These are phyloP conservation scores for Sinelater perroti DNA, from an alignment of 2,888 invertebrate genomes.

Conservation along the genomic window DNA sequence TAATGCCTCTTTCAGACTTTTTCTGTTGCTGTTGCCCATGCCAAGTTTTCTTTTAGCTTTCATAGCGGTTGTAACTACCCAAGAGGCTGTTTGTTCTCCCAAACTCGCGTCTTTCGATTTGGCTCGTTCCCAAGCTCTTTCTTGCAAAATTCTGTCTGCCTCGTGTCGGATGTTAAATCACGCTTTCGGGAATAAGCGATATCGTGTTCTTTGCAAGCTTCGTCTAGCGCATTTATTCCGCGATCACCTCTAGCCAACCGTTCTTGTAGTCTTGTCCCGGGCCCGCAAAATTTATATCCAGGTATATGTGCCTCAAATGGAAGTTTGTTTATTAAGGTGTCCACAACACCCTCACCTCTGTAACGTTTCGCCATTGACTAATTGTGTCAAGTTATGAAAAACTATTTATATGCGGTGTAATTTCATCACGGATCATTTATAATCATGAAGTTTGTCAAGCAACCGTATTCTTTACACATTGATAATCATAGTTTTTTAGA, in stretches of 20 bases:
- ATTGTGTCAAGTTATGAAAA: no score
- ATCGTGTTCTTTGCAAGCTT: conserved; percentile 52
- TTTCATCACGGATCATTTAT: no score
- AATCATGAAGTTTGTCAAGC: no score
- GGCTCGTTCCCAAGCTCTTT: conserved; percentile 49
- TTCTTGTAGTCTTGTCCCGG: conserved; percentile 45
- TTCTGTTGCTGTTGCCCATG: conserved; percentile 37
- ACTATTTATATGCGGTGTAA: no score
- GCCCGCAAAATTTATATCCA: conserved; percentile 44
- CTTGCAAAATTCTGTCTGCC: conserved; percentile 52
- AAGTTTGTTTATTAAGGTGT: conserved; percentile 42
- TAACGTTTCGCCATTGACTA: no score
- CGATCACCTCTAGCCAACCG: conserved; percentile 50
- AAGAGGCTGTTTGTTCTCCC: conserved; percentile 50
- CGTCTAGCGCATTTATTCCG: conserved; percentile 51
- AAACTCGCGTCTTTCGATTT: conserved; percentile 46
- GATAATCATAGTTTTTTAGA: no score
- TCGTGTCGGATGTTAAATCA: conserved; percentile 45
- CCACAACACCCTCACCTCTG: conserved; percentile 37
- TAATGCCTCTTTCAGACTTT: no score
- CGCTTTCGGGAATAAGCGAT: conserved; percentile 47
- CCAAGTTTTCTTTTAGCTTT: conserved; percentile 50
- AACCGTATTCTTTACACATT: no score
- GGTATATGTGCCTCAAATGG: conserved; percentile 44
- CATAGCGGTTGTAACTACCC: conserved; percentile 49